These are phyloP conservation scores for Stegostoma tigrinum DNA, from an alignment of 2,113 vertebrate genomes.

Conservation along the genomic window DNA sequence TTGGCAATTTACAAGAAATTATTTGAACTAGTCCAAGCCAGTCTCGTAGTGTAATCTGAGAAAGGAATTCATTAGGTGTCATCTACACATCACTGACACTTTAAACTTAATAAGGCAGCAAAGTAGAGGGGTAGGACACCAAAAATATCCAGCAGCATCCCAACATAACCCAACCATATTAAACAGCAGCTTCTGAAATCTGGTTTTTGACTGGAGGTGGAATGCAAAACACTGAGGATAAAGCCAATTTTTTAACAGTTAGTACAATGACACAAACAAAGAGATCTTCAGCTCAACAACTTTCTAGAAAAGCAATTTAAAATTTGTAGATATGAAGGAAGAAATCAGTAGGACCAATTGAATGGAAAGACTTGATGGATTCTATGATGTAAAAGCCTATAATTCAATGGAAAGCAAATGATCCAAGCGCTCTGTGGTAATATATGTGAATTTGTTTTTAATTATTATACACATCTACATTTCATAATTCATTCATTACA, in stretches of 20 bases:
- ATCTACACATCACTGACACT: slow-evolving; percentile 21
- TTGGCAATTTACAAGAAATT: slow-evolving; percentile 34
- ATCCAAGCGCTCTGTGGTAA: background rate
- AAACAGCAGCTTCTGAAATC: background rate
- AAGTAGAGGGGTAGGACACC: background rate
- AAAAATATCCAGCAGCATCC: slow-evolving; percentile 28
- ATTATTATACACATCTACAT: background rate
- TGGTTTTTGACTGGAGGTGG: background rate
- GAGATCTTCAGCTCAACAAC: background rate
- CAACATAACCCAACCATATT: background rate
- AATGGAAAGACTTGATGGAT: background rate
- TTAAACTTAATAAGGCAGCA: slow-evolving; percentile 16
- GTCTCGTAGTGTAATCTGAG: slow-evolving; percentile 8
- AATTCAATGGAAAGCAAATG: background rate
- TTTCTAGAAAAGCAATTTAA: background rate
- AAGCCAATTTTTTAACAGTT: background rate
- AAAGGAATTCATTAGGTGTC: slow-evolving; percentile 30
- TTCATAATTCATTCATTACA: background rate
- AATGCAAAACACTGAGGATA: too few relatives aligned
- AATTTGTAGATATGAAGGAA: background rate
- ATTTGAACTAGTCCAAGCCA: background rate
- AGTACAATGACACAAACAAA: background rate
- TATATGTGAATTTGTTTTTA: background rate
- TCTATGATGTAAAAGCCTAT: background rate
- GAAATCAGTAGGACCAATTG: background rate